A percentile compares a stretch with the other conserved stretches of the same genome.
Evolutionary conservation across 2,888 invertebrate species (phyloP).

Genomic region (Ptilodon capucinus): DNA sequence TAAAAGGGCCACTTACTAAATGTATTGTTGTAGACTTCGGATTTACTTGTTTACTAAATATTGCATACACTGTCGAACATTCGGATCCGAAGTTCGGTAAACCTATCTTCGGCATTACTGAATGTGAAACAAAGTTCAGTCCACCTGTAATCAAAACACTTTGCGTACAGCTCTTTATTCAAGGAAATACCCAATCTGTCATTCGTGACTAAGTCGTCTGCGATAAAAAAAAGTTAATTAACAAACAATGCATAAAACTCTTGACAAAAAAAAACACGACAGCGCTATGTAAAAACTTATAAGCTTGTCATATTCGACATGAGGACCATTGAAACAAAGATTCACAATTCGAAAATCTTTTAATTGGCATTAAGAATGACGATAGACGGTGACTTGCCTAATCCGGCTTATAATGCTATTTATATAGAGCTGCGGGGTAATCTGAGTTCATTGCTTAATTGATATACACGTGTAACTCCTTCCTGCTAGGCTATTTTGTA

Average conservation of each 20-base stretch:
- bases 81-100: too few species aligned
- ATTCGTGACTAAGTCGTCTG: background rate
- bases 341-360: conserved; percentile 78
- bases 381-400: conserved; percentile 80
- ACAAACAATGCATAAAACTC: conserved; percentile 19
- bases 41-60: too few species aligned
- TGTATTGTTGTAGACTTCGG: too few species aligned
- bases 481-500: too few species aligned
- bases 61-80: too few species aligned
- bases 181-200: conserved; percentile 21
- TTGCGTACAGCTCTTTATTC: conserved; percentile 10
- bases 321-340: conserved; percentile 77
- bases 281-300: conserved; percentile 14
- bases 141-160: too few species aligned
- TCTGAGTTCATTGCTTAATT: too few species aligned
- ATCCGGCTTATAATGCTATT: conserved; percentile 63
- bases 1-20: too few species aligned
- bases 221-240: conserved; percentile 29
- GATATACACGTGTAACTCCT: too few species aligned
- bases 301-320: conserved; percentile 59
- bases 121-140: too few species aligned
- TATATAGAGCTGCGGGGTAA: conserved; percentile 57
- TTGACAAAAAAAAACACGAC: conserved; percentile 18
- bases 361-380: conserved; percentile 82
- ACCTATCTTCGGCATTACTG: too few species aligned